Evolutionary conservation across 2,888 invertebrate species (phyloP).

Genomic region (Timandra comae): DNA sequence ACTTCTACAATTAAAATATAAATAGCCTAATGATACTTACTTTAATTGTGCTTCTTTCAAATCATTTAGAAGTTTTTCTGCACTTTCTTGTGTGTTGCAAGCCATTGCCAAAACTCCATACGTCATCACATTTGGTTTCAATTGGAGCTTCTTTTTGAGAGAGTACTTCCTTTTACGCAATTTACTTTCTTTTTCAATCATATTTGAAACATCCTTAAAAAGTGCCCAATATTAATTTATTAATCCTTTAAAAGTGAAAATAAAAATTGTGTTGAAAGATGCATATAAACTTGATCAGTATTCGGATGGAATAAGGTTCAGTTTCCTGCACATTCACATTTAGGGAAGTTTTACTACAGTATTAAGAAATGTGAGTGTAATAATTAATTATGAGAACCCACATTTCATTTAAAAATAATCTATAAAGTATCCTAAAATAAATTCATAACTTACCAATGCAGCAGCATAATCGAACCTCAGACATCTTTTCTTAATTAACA

Average conservation of each 20-base stretch:
- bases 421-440: no score
- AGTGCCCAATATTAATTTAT: no score
- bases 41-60: slow-evolving; percentile 82
- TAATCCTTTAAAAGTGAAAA: no score
- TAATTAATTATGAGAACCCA: no score
- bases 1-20: slow-evolving; percentile 2
- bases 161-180: slow-evolving; percentile 43
- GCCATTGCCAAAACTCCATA: slow-evolving; percentile 91
- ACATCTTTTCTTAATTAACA: slow-evolving; percentile 88
- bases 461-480: slow-evolving; percentile 80
- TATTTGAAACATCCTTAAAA: slow-evolving; percentile 75
- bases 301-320: no score
- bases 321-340: no score
- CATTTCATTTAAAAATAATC: no score
- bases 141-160: slow-evolving; percentile 54
- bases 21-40: slow-evolving; percentile 46
- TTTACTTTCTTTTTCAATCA: slow-evolving; percentile 72
- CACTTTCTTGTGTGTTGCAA: slow-evolving; percentile 80
- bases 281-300: no score
- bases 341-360: no score
- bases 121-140: slow-evolving; percentile 86
- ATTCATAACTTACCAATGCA: slow-evolving; percentile 85
- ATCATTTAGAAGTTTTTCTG: slow-evolving; percentile 79
- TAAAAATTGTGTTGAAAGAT: no score
- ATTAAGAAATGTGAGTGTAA: no score